These are phyloP conservation scores for Panzeria rudis DNA, from an alignment of 2,888 invertebrate genomes.

Conservation along the genomic window DNA sequence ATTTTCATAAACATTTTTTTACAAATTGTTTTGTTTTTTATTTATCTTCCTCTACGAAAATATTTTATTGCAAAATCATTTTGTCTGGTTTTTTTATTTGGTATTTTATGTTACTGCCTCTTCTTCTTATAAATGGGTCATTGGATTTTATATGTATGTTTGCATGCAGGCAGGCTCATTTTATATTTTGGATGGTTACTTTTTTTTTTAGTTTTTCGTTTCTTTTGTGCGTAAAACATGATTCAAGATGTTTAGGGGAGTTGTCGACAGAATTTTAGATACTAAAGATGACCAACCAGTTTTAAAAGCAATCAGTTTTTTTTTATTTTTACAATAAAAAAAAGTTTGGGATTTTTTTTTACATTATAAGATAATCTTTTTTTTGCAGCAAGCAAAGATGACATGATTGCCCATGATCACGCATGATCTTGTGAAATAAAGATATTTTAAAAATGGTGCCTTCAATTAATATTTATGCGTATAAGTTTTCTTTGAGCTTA, in stretches of 20 bases:
- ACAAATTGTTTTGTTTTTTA: background rate
- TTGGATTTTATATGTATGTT: conserved; percentile 8
- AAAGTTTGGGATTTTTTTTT: too few relatives aligned
- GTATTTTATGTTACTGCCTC: conserved; percentile 6
- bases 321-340: background rate
- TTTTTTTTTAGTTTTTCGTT: conserved; percentile 4
- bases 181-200: background rate
- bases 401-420: too few relatives aligned
- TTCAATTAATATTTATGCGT: too few relatives aligned
- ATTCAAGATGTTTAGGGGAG: background rate
- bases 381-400: too few relatives aligned
- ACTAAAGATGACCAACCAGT: conserved; percentile 39
- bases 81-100: conserved; percentile 17
- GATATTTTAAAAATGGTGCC: too few relatives aligned
- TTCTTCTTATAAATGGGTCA: conserved; percentile 54
- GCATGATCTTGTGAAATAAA: background rate
- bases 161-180: background rate
- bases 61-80: conserved; percentile 36
- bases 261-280: background rate
- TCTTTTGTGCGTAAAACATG: conserved; percentile 27
- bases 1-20: conserved; percentile 30
- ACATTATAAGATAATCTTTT: too few relatives aligned
- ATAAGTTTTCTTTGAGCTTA: too few relatives aligned
- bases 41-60: conserved; percentile 14
- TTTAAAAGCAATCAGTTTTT: background rate